phyloP scores from a whole-genome alignment of 2,888 invertebrate genomes.

The Yponomeuta cagnagella region DNA sequence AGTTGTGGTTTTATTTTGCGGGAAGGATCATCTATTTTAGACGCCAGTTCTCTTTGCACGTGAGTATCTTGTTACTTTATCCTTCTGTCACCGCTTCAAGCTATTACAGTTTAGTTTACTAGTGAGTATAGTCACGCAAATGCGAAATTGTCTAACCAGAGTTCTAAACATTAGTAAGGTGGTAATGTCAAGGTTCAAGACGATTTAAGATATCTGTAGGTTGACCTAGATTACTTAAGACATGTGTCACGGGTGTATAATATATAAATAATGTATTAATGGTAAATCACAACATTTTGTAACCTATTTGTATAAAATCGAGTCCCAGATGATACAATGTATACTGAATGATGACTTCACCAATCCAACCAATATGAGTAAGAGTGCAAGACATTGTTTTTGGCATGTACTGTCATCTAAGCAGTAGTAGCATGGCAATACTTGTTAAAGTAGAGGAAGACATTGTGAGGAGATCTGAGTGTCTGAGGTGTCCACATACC shows the following conservation, averaged over 20 bases:
- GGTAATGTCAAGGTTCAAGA: neutral
- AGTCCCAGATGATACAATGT: too few species aligned
- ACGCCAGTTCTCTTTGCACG: conserved; percentile 36
- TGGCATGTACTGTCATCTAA: too few species aligned
- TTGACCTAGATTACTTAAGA: neutral
- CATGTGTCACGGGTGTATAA: neutral
- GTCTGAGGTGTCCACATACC: too few species aligned
- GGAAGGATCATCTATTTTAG: conserved; percentile 56
- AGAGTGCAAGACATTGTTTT: too few species aligned
- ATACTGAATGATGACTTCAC: too few species aligned
- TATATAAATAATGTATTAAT: too few species aligned
- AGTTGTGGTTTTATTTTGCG: conserved; percentile 62
- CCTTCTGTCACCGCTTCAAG: neutral
- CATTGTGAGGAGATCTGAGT: too few species aligned
- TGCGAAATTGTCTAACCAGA: neutral
- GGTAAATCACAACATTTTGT: too few species aligned
- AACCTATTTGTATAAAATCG: too few species aligned
- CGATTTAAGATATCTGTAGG: neutral
- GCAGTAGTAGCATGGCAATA: too few species aligned
- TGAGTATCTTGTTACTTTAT: conserved; percentile 29
- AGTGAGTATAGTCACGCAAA: neutral
- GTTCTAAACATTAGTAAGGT: neutral
- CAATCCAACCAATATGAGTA: too few species aligned
- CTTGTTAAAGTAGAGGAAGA: too few species aligned
- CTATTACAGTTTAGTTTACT: neutral